Conservation (phyloP, 2,113 vertebrate genomes). For the Microcebus jonahi region DNA sequence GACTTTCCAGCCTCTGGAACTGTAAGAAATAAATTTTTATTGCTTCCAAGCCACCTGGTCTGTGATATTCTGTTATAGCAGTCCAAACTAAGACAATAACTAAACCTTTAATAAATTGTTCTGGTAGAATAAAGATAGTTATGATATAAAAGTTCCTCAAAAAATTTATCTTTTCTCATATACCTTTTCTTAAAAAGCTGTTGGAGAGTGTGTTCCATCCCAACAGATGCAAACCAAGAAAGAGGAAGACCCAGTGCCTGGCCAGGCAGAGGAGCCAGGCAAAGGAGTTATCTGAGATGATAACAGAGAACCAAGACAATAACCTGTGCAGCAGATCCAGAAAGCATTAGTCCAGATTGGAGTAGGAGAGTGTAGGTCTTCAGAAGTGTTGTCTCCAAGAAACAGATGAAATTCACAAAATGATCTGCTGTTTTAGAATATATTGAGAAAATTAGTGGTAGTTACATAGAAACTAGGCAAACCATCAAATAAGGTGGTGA, state of each 20-base stretch:
- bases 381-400: neutral
- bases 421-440: neutral
- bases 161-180: neutral
- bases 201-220: neutral
- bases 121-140: neutral
- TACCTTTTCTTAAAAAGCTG: neutral
- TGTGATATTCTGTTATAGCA: neutral
- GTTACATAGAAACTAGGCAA: neutral
- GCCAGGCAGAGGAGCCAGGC: neutral
- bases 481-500: neutral
- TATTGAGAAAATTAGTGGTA: neutral
- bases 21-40: neutral
- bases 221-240: neutral
- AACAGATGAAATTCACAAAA: neutral
- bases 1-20: neutral
- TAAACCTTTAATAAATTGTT: neutral
- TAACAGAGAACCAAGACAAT: neutral
- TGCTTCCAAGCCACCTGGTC: neutral
- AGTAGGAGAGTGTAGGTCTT: neutral
- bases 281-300: neutral
- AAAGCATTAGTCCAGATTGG: neutral
- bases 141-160: neutral
- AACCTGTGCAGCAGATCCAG: neutral
- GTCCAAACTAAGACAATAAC: neutral
- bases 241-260: neutral